phyloP scores from a whole-genome alignment of 2,888 invertebrate genomes.

The Drosophila rubida region DNA sequence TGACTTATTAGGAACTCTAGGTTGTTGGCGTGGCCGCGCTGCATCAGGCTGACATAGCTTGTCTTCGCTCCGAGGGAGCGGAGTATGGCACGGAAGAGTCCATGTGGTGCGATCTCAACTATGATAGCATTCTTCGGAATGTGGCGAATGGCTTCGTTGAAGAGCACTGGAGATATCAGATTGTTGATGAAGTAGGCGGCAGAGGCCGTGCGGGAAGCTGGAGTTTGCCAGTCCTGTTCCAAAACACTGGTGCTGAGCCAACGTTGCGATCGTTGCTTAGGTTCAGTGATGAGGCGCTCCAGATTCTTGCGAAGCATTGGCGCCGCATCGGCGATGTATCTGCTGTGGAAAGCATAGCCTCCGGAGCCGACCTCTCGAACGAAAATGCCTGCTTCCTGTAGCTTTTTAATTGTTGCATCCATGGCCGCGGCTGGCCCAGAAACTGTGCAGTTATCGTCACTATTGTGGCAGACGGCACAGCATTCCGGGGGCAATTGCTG shows the following conservation, averaged over 20 bases:
- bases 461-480: constrained; percentile 97
- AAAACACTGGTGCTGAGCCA: constrained; percentile 98
- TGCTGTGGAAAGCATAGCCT: constrained; percentile 96
- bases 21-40: constrained; percentile 91
- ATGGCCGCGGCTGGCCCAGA: constrained; percentile 93
- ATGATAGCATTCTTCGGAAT: constrained; percentile 95
- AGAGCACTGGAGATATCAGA: constrained; percentile 95
- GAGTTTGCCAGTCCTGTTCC: constrained; percentile 91
- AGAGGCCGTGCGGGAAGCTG: constrained; percentile 91
- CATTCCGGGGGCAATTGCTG: constrained; percentile 91
- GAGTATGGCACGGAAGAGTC: constrained; percentile 96
- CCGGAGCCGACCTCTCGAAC: constrained; percentile 94
- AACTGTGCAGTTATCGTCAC: constrained; percentile 96
- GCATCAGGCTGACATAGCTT: constrained; percentile 93
- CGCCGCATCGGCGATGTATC: constrained; percentile 93
- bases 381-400: constrained; percentile 91
- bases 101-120: constrained; percentile 97
- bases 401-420: constrained; percentile 88
- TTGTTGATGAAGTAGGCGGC: constrained; percentile 98
- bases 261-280: constrained; percentile 90
- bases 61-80: constrained; percentile 91
- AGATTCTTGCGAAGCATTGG: constrained; percentile 91
- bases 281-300: constrained; percentile 91
- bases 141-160: constrained; percentile 93
- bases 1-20: constrained; percentile 90